These are phyloP conservation scores for Nesometra sesokonis DNA, from an alignment of 35 echinoderm and acorn worm species.

Conservation along the genomic window DNA sequence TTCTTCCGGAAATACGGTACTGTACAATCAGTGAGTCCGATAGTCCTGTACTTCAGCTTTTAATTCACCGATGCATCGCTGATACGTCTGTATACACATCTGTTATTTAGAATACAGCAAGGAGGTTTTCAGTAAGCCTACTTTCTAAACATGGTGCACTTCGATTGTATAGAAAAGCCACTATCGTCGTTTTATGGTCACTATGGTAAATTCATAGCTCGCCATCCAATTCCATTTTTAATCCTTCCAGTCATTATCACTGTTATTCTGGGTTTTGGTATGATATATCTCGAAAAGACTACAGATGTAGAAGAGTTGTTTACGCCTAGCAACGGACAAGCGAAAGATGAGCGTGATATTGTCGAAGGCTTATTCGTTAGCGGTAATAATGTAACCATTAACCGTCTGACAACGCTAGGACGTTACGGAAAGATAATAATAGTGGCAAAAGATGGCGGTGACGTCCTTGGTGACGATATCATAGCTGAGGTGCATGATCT, in stretches of 20 bases:
- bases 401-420: neutral
- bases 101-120: too few species aligned
- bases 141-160: neutral
- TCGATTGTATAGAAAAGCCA: neutral
- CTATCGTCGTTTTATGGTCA: neutral
- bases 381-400: neutral
- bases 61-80: too few species aligned
- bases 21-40: too few species aligned
- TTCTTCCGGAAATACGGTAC: too few species aligned
- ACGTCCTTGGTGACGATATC: neutral
- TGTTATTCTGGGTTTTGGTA: neutral
- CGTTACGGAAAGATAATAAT: neutral
- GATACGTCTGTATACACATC: too few species aligned
- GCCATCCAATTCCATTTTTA: slow-evolving; percentile 8
- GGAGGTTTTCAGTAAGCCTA: too few species aligned
- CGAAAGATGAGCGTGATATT: slow-evolving; percentile 11
- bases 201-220: slow-evolving; percentile 3
- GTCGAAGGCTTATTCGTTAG: slow-evolving; percentile 14
- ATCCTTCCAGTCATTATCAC: neutral
- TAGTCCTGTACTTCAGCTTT: too few species aligned
- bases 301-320: slow-evolving; percentile 21
- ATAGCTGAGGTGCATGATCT: neutral
- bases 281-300: slow-evolving; percentile 12
- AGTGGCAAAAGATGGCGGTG: neutral
- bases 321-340: slow-evolving; percentile 19